Evolutionary conservation across 2,113 vertebrate genomes (phyloP).

Genomic region (Ia io): DNA sequence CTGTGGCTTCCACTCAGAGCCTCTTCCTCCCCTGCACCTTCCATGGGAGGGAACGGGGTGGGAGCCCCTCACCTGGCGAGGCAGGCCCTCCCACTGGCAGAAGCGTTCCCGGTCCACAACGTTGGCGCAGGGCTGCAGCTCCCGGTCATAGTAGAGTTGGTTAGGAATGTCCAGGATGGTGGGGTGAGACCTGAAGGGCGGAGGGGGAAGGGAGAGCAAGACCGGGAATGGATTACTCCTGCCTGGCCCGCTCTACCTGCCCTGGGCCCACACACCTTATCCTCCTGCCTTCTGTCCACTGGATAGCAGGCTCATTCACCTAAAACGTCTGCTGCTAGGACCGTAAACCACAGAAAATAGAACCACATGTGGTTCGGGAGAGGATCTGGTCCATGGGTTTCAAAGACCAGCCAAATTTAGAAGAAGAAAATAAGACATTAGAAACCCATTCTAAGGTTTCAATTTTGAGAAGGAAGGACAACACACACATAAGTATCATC

Average conservation of each 20-base stretch:
- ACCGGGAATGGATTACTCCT: neutral
- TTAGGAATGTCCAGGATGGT: slow-evolving; percentile 91
- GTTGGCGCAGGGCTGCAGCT: slow-evolving; percentile 83
- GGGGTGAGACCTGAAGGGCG: slow-evolving; percentile 88
- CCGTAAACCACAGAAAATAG: neutral
- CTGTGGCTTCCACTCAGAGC: neutral
- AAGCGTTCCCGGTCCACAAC: slow-evolving; percentile 79
- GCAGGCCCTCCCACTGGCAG: slow-evolving; percentile 89
- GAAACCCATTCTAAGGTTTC: neutral
- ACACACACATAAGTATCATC: neutral
- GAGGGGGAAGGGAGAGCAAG: neutral
- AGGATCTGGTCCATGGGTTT: neutral
- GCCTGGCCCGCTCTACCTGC: neutral
- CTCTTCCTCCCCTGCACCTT: neutral
- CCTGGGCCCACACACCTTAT: neutral
- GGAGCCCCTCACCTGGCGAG: slow-evolving; percentile 80
- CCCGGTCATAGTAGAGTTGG: slow-evolving; percentile 90
- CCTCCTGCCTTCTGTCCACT: neutral
- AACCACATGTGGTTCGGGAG: neutral
- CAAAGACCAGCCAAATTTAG: neutral
- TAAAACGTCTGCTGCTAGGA: neutral
- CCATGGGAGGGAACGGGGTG: neutral
- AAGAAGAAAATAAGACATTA: neutral
- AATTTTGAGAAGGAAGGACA: neutral
- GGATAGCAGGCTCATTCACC: neutral